Evolutionary conservation across 2,888 invertebrate genomes (phyloP).

Genomic region (Antitype chi): DNA sequence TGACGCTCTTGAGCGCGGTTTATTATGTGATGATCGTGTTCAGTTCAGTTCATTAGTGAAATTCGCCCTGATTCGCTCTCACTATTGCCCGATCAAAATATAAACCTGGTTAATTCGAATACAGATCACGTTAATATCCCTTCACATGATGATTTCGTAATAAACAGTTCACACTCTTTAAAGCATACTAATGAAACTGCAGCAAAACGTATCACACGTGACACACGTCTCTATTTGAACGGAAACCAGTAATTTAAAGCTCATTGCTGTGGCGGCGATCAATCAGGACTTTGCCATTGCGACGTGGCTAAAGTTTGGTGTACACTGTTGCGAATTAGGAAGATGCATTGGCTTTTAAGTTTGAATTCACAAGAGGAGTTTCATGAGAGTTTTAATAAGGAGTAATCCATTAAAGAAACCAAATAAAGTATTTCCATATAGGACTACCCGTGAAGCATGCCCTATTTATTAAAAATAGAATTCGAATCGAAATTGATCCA

Average conservation of each 20-base stretch:
- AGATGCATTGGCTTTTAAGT: background rate
- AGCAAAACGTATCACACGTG: constrained; percentile 46
- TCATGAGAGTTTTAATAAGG: background rate
- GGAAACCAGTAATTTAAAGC: constrained; percentile 77
- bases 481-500: too few relatives aligned
- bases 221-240: constrained; percentile 71
- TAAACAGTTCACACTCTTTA: background rate
- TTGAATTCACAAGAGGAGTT: background rate
- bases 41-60: too few relatives aligned
- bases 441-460: too few relatives aligned
- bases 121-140: background rate
- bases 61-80: background rate
- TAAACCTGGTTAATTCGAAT: background rate
- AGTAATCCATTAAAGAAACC: background rate
- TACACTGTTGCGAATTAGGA: constrained; percentile 19
- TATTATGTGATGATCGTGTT: too few relatives aligned
- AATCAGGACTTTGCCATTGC: constrained; percentile 70
- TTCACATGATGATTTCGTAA: background rate
- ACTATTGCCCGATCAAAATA: too few relatives aligned
- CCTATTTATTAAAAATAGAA: too few relatives aligned
- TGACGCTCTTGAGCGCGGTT: too few relatives aligned
- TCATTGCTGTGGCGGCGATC: constrained; percentile 76
- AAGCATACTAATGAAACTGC: constrained; percentile 30
- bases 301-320: constrained; percentile 56
- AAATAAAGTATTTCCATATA: too few relatives aligned